Evolutionary conservation across 2,797 vertebrate species (phyloP), one percentile per base, ranked within the genome.

Genomic region (Etheostoma perlongum): DNA sequence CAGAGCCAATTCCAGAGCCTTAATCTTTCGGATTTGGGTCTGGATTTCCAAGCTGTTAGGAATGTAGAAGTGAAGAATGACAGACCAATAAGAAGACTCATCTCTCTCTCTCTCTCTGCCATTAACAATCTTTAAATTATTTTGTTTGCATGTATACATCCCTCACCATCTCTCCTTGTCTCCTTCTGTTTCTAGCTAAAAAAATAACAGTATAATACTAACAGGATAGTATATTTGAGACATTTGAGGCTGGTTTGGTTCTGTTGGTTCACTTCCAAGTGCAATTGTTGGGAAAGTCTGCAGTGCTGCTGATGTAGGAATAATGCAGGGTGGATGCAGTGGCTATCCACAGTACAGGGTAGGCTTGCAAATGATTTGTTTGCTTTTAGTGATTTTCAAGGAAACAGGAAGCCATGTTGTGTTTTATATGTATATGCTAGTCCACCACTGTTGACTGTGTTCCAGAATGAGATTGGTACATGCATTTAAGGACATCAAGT

Each of bases 331-430:
- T 21, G 54, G 55, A 59, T 15, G 46, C 15, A 33, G 19, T 14
- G 59, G 19, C 68, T 30, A 64, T 57, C 49, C 54, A 36, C 54
- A 61, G 64, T 18, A 30, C 19, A 58, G 11, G 16, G 9, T 2
- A 25, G 15, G 18, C 40, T 83, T 87, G 77, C 59, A 81, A 89
- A 91, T 87, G 25, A 53, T 2, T 48, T 2, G 9, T 78, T 10
- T 53, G 60, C 75, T 88, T 83, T 85, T 58, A 88, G 60, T 47
- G 63, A 81, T 67, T 61, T 73, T 79, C 75, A 89, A 78, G 82
- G 82, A 4, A 61, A 79, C 44, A 69, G 49, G 68, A 83, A 68
- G 54, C 23, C 60, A 72, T 46, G 53, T 2, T 59, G 57, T 67
- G 48, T 66, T 65, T 58, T 65, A 67, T 76, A 55, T 76, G 72